Conservation (phyloP, 2,888 invertebrate species). For the Ligdia adustata region DNA sequence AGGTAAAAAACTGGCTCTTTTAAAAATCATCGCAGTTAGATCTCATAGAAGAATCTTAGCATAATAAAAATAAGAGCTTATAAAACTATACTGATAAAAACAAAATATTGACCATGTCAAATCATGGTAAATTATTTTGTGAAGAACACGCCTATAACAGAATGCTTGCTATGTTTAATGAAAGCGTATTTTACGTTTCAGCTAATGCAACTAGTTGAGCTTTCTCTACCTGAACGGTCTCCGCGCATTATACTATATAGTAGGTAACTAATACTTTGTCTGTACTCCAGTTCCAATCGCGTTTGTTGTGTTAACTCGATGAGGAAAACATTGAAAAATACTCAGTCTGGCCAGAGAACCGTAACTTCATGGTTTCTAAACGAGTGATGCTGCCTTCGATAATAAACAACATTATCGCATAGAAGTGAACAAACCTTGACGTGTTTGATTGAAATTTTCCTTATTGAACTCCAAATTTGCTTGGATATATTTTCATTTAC, state of each 20-base stretch:
- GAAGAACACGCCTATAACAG: no score
- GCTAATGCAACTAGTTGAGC: neutral
- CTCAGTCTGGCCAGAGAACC: slow-evolving; percentile 1
- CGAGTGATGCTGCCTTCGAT: neutral
- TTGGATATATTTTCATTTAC: neutral
- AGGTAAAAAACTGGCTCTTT: no score
- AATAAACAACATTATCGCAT: slow-evolving; percentile 6
- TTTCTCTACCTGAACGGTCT: slow-evolving; percentile 3
- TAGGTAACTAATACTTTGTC: slow-evolving; percentile 9
- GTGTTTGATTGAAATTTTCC: slow-evolving; percentile 5
- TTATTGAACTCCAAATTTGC: no score
- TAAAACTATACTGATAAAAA: no score
- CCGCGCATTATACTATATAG: neutral
- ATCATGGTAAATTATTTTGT: no score
- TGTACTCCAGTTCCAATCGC: slow-evolving; percentile 12
- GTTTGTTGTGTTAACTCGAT: no score
- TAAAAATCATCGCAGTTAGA: no score
- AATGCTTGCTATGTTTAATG: no score
- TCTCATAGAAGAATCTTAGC: no score
- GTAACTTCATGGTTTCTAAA: slow-evolving; percentile 5
- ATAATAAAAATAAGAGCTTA: no score
- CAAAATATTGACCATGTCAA: no score
- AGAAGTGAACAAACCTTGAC: neutral
- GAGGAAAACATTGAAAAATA: slow-evolving; percentile 33
- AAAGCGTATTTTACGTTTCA: neutral